Conservation (phyloP, 2,888 invertebrate genomes). For the Tetranychus truncatus region DNA sequence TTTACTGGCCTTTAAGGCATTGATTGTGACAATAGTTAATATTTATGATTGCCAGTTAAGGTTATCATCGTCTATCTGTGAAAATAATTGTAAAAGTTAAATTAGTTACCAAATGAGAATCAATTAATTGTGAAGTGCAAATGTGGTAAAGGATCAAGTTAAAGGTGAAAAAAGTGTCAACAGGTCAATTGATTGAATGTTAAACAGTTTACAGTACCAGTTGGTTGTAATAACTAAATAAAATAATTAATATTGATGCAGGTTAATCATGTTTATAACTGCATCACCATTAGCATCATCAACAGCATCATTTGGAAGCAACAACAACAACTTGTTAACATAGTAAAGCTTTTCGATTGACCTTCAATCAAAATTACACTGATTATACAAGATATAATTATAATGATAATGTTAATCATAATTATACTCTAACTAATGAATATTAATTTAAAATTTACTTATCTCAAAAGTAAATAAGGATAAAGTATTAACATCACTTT, state of each 20-base stretch:
- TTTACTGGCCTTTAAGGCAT: too few relatives aligned
- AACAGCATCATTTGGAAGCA: not conserved
- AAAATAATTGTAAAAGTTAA: too few relatives aligned
- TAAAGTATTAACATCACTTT: too few relatives aligned
- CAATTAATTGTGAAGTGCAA: not conserved
- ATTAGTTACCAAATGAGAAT: not conserved
- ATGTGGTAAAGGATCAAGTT: not conserved
- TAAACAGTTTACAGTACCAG: conserved; percentile 22
- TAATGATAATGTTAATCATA: too few relatives aligned
- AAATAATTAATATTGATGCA: conserved; percentile 6
- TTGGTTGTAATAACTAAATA: not conserved
- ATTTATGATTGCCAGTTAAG: too few relatives aligned
- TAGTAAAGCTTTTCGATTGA: not conserved
- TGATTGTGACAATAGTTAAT: too few relatives aligned
- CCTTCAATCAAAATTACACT: not conserved
- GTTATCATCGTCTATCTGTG: too few relatives aligned
- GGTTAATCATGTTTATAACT: not conserved
- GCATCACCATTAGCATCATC: not conserved
- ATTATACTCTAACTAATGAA: too few relatives aligned
- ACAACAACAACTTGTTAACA: not conserved
- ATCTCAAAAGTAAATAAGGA: too few relatives aligned
- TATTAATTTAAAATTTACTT: too few relatives aligned
- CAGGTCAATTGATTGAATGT: conserved; percentile 1
- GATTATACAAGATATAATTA: not conserved
- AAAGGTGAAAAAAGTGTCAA: not conserved